Percentiles rank a stretch among this genome's conserved stretches.
phyloP scores from a whole-genome alignment of 2,888 invertebrate genomes.

The Pristionchus arcanus region DNA sequence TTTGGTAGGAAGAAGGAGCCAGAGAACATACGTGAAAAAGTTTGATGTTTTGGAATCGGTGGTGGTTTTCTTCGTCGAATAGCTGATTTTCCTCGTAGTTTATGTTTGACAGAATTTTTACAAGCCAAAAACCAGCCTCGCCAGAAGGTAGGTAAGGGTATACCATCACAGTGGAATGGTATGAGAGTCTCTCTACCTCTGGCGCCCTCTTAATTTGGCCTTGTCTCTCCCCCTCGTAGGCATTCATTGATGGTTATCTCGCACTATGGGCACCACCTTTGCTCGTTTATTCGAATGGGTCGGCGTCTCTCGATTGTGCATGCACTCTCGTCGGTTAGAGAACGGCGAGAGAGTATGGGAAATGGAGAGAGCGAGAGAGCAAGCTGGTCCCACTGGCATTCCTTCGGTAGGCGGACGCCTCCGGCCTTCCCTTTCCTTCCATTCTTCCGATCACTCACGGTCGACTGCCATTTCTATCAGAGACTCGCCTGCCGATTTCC shows the following conservation, averaged over 20 bases:
- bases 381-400: slow-evolving; percentile 12
- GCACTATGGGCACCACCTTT: no score
- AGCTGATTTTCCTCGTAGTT: background rate
- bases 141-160: background rate
- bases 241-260: background rate
- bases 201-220: background rate
- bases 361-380: background rate
- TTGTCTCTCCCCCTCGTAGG: background rate
- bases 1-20: no score
- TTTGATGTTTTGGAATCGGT: no score
- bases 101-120: background rate
- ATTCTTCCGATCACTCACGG: background rate
- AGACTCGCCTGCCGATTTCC: background rate
- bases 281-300: background rate
- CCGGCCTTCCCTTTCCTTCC: background rate
- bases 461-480: background rate
- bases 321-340: background rate
- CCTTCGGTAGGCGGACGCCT: background rate
- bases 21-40: no score
- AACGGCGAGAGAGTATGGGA: background rate
- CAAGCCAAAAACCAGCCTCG: background rate
- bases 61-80: background rate
- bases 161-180: background rate
- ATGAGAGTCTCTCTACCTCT: slow-evolving; percentile 13
- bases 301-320: background rate